These are phyloP conservation scores for Leptogaster cylindrica DNA, from an alignment of 2,888 invertebrate genomes.

Conservation along the genomic window DNA sequence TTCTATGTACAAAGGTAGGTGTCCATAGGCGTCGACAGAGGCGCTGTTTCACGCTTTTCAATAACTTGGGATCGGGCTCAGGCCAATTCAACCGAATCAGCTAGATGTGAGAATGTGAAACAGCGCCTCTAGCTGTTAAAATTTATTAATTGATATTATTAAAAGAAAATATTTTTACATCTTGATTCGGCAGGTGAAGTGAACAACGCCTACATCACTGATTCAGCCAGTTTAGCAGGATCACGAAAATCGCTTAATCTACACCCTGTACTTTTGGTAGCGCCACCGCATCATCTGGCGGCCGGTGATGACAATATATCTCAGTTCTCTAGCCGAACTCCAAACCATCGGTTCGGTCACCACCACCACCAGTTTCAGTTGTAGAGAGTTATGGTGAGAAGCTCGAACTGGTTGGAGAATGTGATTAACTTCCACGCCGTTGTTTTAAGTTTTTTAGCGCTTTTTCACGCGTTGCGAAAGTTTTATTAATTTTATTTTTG, in stretches of 20 bases:
- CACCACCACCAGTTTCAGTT: conserved; percentile 75
- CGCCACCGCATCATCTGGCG: conserved; percentile 62
- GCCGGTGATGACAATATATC: conserved; percentile 77
- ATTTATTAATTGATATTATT: too few species aligned
- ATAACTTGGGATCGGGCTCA: too few species aligned
- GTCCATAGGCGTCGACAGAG: neutral
- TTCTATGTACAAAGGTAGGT: conserved; percentile 75
- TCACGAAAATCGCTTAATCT: conserved; percentile 86
- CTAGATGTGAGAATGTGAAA: neutral
- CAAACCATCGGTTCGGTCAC: conserved; percentile 66
- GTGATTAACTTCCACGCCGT: conserved; percentile 14
- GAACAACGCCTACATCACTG: conserved; percentile 85
- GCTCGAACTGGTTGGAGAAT: conserved; percentile 17
- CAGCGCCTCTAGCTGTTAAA: too few species aligned
- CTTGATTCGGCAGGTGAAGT: conserved; percentile 81
- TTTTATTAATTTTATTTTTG: conserved; percentile 40
- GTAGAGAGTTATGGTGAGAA: conserved; percentile 53
- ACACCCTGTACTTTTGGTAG: conserved; percentile 79
- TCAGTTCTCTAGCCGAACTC: conserved; percentile 77
- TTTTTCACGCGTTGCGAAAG: conserved; percentile 26
- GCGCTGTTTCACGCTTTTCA: too few species aligned
- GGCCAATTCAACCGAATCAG: too few species aligned
- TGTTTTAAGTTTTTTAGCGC: conserved; percentile 35
- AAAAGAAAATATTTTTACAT: too few species aligned
- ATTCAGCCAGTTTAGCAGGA: conserved; percentile 82